Base-by-base conservation (phyloP, 23 tunicate genomes). In the Phallusia fumigata region DNA sequence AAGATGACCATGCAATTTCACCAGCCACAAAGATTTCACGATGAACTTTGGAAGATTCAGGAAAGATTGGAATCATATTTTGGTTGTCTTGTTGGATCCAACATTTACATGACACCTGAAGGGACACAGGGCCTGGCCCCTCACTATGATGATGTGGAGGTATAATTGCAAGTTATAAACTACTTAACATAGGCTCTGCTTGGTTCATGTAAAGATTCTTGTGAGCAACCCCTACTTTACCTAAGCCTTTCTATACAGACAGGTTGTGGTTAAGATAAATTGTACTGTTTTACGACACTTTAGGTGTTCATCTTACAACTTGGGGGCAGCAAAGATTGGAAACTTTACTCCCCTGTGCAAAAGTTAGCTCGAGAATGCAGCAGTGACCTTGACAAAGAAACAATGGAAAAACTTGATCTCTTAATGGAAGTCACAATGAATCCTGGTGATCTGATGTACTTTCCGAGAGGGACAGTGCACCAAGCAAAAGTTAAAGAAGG, bases 121-220 rank as follows among this genome's bases (percentile, higher is more conserved):
- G 80, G 80, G 3, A 28, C 94, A 19, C 94, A 89, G 45, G 94
- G 94, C 0, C 51, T 89, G 33, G 94, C 94, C 21, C 94, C 94
- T 30, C 94, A 89, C 80, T 65, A 89, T 89, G 94, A 89, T 80
- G 83, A 89, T 80, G 94, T 89, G 53, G 94, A 89, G 80, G 94
- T 88, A 47, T 32, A 77, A 19, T 47, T 75, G 3, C 58, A 21
- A 35, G 8, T 8, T 16, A 11, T 24, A 22, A 22, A 58, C 69
- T 24, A 58, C 13, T 58, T 22, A 21, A 24, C 58, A 13, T 51
- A 51, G 58, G 58, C 58, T 51, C 15, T 51, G 18, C 58, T 13
- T 51, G 58, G 58, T n/a, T n/a, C n/a, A n/a, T n/a, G n/a, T n/a
- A n/a, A n/a, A n/a, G n/a, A n/a, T n/a, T n/a, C n/a, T n/a, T n/a